Percentiles rank a stretch among this genome's conserved stretches.
Evolutionary conservation across 2,113 vertebrate genomes (phyloP).

Genomic region (Peromyscus polionotus): DNA sequence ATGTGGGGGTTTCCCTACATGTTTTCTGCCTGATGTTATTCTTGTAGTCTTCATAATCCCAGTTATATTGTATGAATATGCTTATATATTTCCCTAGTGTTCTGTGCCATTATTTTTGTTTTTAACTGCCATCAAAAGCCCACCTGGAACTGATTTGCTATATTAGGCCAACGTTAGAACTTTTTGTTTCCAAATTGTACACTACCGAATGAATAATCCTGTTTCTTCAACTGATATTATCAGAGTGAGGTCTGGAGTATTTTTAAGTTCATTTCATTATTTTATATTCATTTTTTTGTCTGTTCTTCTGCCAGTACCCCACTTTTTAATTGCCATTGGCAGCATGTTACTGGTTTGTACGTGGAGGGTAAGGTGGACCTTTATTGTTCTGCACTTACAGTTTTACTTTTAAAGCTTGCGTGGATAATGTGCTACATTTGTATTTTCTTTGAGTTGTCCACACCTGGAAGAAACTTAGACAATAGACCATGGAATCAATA

Average conservation of each 20-base stretch:
- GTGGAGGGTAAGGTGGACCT: constrained; percentile 37
- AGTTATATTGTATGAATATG: constrained; percentile 1
- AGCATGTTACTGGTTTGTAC: constrained; percentile 39
- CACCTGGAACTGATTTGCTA: constrained; percentile 53
- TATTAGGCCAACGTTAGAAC: constrained; percentile 22
- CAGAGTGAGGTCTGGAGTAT: neutral
- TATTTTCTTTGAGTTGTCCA: constrained; percentile 74
- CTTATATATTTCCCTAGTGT: constrained; percentile 33
- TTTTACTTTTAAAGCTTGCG: constrained; percentile 57
- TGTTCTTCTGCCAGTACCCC: neutral
- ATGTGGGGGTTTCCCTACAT: constrained; percentile 35
- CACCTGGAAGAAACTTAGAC: constrained; percentile 77
- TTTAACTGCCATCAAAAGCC: constrained; percentile 48
- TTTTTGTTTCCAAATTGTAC: constrained; percentile 35
- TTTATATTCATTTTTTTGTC: constrained; percentile 37
- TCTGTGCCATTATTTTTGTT: constrained; percentile 59
- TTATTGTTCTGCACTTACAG: constrained; percentile 55
- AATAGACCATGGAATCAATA: constrained; percentile 70
- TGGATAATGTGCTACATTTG: constrained; percentile 54
- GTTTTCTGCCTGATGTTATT: neutral
- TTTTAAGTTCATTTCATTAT: constrained; percentile 52
- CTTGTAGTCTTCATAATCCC: constrained; percentile 26
- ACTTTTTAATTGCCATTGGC: constrained; percentile 32
- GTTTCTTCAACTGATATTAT: neutral
- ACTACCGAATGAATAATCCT: neutral